Percentiles rank a stretch among this genome's conserved stretches.
These are phyloP conservation scores for Barypeithes pellucidus DNA, from an alignment of 2,888 invertebrate genomes.

Conservation along the genomic window DNA sequence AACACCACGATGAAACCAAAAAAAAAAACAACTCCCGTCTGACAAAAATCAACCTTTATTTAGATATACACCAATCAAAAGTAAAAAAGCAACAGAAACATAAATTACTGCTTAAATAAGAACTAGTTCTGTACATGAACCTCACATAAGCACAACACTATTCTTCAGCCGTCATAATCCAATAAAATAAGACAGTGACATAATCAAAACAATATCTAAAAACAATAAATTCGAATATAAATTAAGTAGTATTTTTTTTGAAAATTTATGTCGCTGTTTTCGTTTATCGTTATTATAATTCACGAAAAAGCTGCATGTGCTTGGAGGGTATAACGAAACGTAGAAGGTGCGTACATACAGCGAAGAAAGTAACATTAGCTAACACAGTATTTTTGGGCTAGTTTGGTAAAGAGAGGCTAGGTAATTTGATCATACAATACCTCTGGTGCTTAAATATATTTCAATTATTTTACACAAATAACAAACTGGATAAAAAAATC, in stretches of 20 bases:
- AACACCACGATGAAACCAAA: slow-evolving; percentile 26
- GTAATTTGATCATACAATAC: not conserved
- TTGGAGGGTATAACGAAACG: slow-evolving; percentile 49
- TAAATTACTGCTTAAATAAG: slow-evolving; percentile 65
- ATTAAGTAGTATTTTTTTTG: too few species aligned
- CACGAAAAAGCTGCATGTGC: slow-evolving; percentile 42
- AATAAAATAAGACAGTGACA: slow-evolving; percentile 25
- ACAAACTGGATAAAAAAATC: too few species aligned
- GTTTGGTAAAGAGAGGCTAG: slow-evolving; percentile 24
- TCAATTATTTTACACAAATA: not conserved
- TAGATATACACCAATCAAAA: slow-evolving; percentile 63
- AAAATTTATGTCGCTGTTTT: not conserved
- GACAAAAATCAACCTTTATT: slow-evolving; percentile 61
- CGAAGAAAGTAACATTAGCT: slow-evolving; percentile 51
- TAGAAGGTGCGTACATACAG: slow-evolving; percentile 47
- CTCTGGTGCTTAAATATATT: not conserved
- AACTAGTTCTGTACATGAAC: slow-evolving; percentile 61
- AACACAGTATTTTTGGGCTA: slow-evolving; percentile 44
- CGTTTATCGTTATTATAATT: slow-evolving; percentile 37
- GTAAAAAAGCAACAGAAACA: slow-evolving; percentile 65
- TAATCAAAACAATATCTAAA: not conserved
- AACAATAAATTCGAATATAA: not conserved
- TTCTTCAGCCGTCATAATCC: slow-evolving; percentile 43
- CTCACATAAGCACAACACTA: slow-evolving; percentile 44
- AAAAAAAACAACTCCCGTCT: slow-evolving; percentile 31